Base-by-base conservation (phyloP, 2,888 invertebrate species). In the Dolichopus griseipennis region DNA sequence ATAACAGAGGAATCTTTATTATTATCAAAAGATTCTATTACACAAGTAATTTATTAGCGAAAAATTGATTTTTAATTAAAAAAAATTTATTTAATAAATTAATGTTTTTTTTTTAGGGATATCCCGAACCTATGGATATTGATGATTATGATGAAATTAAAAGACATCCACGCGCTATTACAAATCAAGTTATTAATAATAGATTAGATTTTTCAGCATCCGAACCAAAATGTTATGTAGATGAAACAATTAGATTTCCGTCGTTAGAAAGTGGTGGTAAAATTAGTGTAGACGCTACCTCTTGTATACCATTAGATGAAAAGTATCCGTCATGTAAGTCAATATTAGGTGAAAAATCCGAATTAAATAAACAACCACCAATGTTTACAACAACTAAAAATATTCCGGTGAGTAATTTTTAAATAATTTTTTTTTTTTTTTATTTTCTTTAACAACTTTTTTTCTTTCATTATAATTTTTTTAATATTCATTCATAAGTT, bases 271-370 rank as follows among this genome's bases (percentile, higher is more conserved):
- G 78, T 15, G 77, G 75, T 69, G 77, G 75, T 69, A 77, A 75
- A 69, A 74, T 70, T 66, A 75, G 72, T 52, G 72, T 72, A 69
- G 74, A 74, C 69, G 69, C 74, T 21, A 75, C 75, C 71, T 52
- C 52, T 18, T 75, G 74, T 72, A 72, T 76, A 72, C 74, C 76
- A 67, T 74, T 77, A 69, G 75, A 77, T 73, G 76, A 76, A 71
- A 75, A 75, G 68, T 77, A 76, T 70, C 76, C 75, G 72, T 75
- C 78, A 67, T 76, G 75, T 71, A 76, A 76, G 73, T 75, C 76
- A 66, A 72, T 77, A 70, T 72, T 76, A 72, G 76, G 76, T 65
- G 73, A 73, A 69, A 75, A 75, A 69, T 68, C 74, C 64, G 74
- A 74, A 69, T 69, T 74, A 67, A 70, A 67, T 66, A 73, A 74